These are phyloP conservation scores for Heteromurus nitidus DNA, from an alignment of 2,888 invertebrate species.

Conservation along the genomic window DNA sequence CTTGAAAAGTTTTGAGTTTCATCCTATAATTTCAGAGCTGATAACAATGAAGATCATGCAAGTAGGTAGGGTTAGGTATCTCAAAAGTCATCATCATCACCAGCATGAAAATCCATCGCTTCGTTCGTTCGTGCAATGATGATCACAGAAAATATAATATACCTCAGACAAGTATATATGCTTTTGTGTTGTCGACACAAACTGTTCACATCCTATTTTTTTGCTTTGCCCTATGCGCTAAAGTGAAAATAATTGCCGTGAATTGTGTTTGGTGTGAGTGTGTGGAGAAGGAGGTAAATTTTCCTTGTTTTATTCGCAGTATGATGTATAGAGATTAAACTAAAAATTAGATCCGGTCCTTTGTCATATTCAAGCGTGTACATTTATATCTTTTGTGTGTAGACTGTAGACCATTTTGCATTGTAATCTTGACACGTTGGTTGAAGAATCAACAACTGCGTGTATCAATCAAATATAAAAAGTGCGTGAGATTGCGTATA, in stretches of 20 bases:
- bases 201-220: constrained; percentile 36
- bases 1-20: too few relatives aligned
- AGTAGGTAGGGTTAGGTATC: too few relatives aligned
- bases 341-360: constrained; percentile 60
- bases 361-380: constrained; percentile 36
- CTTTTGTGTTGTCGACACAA: too few relatives aligned
- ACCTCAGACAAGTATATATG: too few relatives aligned
- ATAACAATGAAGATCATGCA: background rate
- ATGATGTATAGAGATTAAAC: constrained; percentile 22
- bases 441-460: too few relatives aligned
- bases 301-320: background rate
- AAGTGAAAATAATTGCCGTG: constrained; percentile 48
- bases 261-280: constrained; percentile 40
- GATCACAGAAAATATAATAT: too few relatives aligned
- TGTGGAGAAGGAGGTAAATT: background rate
- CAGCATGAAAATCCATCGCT: background rate
- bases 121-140: too few relatives aligned
- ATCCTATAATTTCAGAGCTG: too few relatives aligned
- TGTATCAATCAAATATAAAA: too few relatives aligned
- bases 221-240: too few relatives aligned
- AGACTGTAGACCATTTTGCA: background rate
- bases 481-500: too few relatives aligned
- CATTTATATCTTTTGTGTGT: background rate
- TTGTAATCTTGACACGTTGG: constrained; percentile 1
- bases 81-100: background rate